These are phyloP conservation scores for Pogonomyrmex barbatus DNA, from an alignment of 1,140 invertebrate genomes.

Conservation along the genomic window DNA sequence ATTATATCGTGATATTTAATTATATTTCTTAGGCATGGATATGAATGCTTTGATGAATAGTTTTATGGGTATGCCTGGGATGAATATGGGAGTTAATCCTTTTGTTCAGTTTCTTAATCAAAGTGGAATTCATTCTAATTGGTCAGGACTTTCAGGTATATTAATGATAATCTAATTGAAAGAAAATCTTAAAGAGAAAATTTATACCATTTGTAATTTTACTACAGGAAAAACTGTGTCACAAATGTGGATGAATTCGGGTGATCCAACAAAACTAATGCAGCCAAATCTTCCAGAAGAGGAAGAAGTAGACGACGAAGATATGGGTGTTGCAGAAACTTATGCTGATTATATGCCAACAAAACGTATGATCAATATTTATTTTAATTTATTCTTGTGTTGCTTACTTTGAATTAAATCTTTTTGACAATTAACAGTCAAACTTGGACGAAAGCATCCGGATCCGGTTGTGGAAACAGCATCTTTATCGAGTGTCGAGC, in stretches of 20 bases:
- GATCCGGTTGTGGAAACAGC: constrained; percentile 99
- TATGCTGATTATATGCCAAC: constrained; percentile 99
- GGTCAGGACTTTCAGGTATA: constrained; percentile 80
- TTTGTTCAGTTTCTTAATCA: constrained; percentile 85
- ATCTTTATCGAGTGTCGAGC: constrained; percentile 97
- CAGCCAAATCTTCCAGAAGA: constrained; percentile 87
- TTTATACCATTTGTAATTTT: background rate
- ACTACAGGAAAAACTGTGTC: constrained; percentile 84
- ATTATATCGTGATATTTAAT: background rate
- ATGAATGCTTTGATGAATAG: constrained; percentile 83
- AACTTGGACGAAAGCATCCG: constrained; percentile 97
- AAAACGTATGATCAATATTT: constrained; percentile 90
- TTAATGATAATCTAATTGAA: background rate
- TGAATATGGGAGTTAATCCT: constrained; percentile 84
- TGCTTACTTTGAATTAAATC: background rate
- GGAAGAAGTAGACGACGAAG: constrained; percentile 97
- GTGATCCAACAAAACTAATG: constrained; percentile 84
- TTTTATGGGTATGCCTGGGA: constrained; percentile 84
- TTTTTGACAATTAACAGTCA: constrained; percentile 88
- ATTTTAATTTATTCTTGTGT: constrained; percentile 19
- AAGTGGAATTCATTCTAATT: constrained; percentile 83
- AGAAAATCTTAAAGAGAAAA: background rate
- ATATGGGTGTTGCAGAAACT: constrained; percentile 98
- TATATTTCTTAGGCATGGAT: constrained; percentile 78
- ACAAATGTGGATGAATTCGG: constrained; percentile 87